Evolutionary conservation across 1,140 invertebrate species (phyloP).

Genomic region (Macrobrachium nipponense): DNA sequence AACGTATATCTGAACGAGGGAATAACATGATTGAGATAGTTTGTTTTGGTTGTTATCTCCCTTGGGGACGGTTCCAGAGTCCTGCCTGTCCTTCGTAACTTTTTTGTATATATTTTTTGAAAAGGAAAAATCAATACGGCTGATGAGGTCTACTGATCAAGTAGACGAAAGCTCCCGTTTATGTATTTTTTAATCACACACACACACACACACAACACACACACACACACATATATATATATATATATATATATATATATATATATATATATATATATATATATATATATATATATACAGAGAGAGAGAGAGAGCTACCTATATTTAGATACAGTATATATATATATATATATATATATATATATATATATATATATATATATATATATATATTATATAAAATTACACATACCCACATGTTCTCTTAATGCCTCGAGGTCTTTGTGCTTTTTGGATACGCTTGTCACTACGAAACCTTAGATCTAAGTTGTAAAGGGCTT

Average conservation of each 20-base stretch:
- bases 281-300: constrained; percentile 17
- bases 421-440: neutral
- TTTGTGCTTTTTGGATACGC: neutral
- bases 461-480: neutral
- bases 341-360: constrained; percentile 33
- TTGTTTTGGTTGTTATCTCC: too few species aligned
- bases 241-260: constrained; percentile 5
- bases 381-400: neutral
- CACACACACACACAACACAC: too few species aligned
- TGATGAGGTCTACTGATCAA: too few species aligned
- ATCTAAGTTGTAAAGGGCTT: too few species aligned
- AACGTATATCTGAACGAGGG: too few species aligned
- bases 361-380: neutral
- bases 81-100: too few species aligned
- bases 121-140: too few species aligned
- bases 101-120: too few species aligned
- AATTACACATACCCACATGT: neutral
- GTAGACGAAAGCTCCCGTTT: too few species aligned
- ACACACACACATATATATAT: neutral
- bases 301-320: neutral
- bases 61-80: too few species aligned
- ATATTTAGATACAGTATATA: neutral
- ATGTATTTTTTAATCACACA: too few species aligned
- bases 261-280: constrained; percentile 22
- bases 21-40: too few species aligned